Evolutionary conservation across 92 coral and sea anemone genomes (phyloP), one percentile per base, ranked within the genome.

Genomic region (Desmophyllum pertusum): DNA sequence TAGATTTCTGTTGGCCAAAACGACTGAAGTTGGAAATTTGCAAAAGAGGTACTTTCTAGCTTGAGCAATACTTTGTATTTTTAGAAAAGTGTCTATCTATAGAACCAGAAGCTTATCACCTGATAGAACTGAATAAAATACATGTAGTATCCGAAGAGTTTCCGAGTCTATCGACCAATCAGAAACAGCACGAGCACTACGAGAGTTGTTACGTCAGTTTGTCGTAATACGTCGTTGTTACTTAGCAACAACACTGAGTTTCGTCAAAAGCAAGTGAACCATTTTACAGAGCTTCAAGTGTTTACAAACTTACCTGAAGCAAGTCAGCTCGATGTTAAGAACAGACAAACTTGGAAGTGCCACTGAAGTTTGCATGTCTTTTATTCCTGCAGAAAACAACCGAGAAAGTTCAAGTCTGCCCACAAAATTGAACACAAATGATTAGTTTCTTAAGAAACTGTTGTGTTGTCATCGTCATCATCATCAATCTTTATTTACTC

Each of bases 311-410:
- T 81, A 93, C 98, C 95, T 91, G 68, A 88, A 69, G 74, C 82
- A 63, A 21, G 73, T 86, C 13, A 94, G 79, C 50, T 94, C 93
- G 45, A 94, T 84, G 71, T 94, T 94, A 69, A 88, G 87, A 19
- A 94, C 93, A 50, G 93, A 81, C 76, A 94, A 70, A 18, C 84
- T 83, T 41, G 98, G 98, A 19, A 93, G 89, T 31, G 80, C 93
- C 51, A 57, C 75, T 52, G 89, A 30, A 11, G 77, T 73, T 52
- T 76, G 87, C 25, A 50, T 72, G 31, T 79, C 53, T 66, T 48
- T 57, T 76, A 37, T 50, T 51, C 84, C 87, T 74, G 64, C 33
- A 41, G 40, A 70, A 33, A 76, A 37, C 11, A 67, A 66, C 10
- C 4, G 3, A 67, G 13, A 17, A 35, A 17, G 27, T 21, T 36